A percentile compares a stretch with the other conserved stretches of the same genome.
Conservation (phyloP, 2,888 invertebrate genomes). For the Taphrorychus bicolor region DNA sequence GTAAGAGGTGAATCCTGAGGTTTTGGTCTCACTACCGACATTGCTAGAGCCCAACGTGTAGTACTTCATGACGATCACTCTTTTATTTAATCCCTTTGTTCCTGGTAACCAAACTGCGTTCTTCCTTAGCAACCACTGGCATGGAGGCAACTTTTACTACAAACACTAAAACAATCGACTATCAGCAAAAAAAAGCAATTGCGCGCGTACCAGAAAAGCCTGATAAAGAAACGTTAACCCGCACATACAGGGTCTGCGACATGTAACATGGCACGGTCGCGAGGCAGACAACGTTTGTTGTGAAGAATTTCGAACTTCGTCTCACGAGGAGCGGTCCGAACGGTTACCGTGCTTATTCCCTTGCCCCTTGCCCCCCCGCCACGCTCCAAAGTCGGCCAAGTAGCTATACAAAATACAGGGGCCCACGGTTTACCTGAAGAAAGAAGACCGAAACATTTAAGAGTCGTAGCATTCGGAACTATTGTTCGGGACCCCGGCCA, state of each 20-base stretch:
- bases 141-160: slow-evolving; percentile 11
- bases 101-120: not conserved
- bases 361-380: slow-evolving; percentile 28
- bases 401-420: slow-evolving; percentile 7
- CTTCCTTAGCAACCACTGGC: not conserved
- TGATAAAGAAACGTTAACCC: slow-evolving; percentile 38
- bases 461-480: slow-evolving; percentile 4
- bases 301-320: slow-evolving; percentile 38
- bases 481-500: slow-evolving; percentile 16
- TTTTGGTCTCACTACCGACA: slow-evolving; percentile 70
- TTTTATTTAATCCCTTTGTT: not conserved
- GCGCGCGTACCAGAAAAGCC: slow-evolving; percentile 16
- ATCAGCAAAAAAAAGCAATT: slow-evolving; percentile 16
- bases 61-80: slow-evolving; percentile 72
- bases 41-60: slow-evolving; percentile 71
- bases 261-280: slow-evolving; percentile 28
- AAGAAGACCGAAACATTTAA: slow-evolving; percentile 10
- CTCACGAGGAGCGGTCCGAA: slow-evolving; percentile 29
- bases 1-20: slow-evolving; percentile 72
- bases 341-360: slow-evolving; percentile 31
- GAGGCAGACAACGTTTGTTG: slow-evolving; percentile 34
- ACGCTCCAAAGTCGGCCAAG: slow-evolving; percentile 31
- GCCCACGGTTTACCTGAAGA: slow-evolving; percentile 6
- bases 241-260: slow-evolving; percentile 13
- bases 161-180: slow-evolving; percentile 18